Conservation (phyloP, 2,113 vertebrate genomes). For the Panthera uncia region DNA sequence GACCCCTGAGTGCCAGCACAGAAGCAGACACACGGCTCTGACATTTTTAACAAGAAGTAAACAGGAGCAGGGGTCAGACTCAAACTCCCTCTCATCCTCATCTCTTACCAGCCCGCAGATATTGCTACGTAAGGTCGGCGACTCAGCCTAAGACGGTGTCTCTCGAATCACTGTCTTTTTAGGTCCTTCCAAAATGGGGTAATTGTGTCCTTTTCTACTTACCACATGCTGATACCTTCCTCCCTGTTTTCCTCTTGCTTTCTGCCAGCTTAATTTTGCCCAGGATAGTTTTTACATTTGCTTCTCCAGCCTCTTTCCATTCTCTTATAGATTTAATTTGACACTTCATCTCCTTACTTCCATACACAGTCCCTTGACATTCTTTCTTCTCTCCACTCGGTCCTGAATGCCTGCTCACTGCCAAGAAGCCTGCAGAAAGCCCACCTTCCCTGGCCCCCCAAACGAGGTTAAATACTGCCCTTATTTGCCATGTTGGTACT, state of each 20-base stretch:
- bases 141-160: rapidly evolving
- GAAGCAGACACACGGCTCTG: not conserved
- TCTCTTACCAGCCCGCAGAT: not conserved
- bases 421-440: not conserved
- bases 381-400: not conserved
- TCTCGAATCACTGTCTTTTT: not conserved
- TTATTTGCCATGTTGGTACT: not conserved
- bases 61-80: not conserved
- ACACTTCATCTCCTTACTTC: not conserved
- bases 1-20: not conserved
- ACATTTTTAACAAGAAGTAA: not conserved
- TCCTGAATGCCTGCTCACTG: not conserved
- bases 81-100: not conserved
- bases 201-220: not conserved
- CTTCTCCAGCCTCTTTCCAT: too few species aligned
- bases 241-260: not conserved
- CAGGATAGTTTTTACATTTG: not conserved
- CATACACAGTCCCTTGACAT: not conserved
- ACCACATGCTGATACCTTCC: not conserved
- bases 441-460: rapidly evolving
- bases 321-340: not conserved
- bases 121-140: not conserved
- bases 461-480: not conserved
- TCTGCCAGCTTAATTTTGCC: not conserved
- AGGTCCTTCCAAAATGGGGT: not conserved